These are phyloP conservation scores for Pocillopora meandrina DNA, from an alignment of 92 coral and sea anemone genomes.

Conservation along the genomic window DNA sequence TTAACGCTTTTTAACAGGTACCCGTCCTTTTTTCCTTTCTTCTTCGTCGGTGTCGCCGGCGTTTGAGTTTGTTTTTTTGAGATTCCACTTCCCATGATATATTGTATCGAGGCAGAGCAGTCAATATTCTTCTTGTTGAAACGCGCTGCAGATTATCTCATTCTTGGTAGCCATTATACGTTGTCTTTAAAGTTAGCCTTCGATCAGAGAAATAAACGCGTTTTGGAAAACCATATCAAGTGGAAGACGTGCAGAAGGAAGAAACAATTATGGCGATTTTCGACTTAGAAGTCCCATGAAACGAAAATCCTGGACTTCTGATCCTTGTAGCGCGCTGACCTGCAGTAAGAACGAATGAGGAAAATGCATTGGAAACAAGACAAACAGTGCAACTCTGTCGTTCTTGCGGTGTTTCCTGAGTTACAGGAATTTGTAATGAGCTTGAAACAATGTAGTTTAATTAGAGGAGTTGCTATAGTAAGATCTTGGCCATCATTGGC, in stretches of 20 bases:
- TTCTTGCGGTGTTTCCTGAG: slow-evolving; percentile 67
- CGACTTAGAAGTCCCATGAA: slow-evolving; percentile 10
- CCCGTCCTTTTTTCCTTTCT: slow-evolving; percentile 64
- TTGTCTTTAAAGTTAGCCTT: neutral
- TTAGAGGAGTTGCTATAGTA: slow-evolving; percentile 61
- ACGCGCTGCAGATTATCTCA: slow-evolving; percentile 24
- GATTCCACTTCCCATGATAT: slow-evolving; percentile 90
- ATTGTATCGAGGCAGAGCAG: slow-evolving; percentile 33
- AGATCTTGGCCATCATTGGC: slow-evolving; percentile 53
- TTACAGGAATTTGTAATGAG: slow-evolving; percentile 75
- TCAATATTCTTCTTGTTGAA: slow-evolving; percentile 26
- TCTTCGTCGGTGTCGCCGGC: slow-evolving; percentile 41
- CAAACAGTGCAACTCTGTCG: slow-evolving; percentile 49
- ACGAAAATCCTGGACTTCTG: neutral
- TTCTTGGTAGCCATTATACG: slow-evolving; percentile 27
- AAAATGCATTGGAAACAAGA: slow-evolving; percentile 49
- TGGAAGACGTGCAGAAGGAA: neutral
- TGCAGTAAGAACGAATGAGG: slow-evolving; percentile 20
- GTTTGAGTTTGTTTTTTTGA: slow-evolving; percentile 62
- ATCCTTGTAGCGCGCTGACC: neutral
- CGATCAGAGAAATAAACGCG: slow-evolving; percentile 8
- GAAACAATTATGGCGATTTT: no score
- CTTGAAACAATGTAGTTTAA: slow-evolving; percentile 64
- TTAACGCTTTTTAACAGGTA: slow-evolving; percentile 63
- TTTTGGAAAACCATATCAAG: slow-evolving; percentile 9